Conservation (phyloP, 2,113 vertebrate genomes). For the Clarias magur region DNA sequence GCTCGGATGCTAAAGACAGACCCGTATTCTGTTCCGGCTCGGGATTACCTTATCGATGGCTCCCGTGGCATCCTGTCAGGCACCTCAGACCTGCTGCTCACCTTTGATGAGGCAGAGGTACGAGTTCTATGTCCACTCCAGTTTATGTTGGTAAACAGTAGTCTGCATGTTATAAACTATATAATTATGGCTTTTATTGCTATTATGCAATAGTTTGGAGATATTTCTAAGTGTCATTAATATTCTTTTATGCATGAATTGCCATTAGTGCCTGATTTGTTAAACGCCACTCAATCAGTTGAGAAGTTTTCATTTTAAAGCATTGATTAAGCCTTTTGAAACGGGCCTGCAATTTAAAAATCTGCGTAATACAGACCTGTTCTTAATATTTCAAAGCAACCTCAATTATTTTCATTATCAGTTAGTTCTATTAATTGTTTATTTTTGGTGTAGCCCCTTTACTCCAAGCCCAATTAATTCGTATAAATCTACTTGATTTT, state of each 20-base stretch:
- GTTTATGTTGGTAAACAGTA: not conserved
- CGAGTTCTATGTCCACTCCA: not conserved
- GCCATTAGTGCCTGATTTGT: not conserved
- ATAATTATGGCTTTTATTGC: not conserved
- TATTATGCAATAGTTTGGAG: not conserved
- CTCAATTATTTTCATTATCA: not conserved
- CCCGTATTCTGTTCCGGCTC: slow-evolving; percentile 95
- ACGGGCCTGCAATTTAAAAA: not conserved
- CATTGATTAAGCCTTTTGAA: not conserved
- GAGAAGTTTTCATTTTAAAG: not conserved
- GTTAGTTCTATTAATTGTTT: not conserved
- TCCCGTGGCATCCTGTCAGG: slow-evolving; percentile 96
- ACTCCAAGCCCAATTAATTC: not conserved
- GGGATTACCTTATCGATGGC: slow-evolving; percentile 96
- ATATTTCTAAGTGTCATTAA: too few relatives aligned
- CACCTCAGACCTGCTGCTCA: slow-evolving; percentile 94
- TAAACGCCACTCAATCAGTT: not conserved
- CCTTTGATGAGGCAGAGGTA: slow-evolving; percentile 98
- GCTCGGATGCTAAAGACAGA: slow-evolving; percentile 95
- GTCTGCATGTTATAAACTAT: not conserved
- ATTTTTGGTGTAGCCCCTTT: not conserved
- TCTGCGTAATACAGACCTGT: not conserved
- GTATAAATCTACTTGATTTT: too few relatives aligned
- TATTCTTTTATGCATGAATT: not conserved
- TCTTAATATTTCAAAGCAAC: not conserved